Evolutionary conservation across 2,797 vertebrate species (phyloP).

Genomic region (Helostoma temminkii): DNA sequence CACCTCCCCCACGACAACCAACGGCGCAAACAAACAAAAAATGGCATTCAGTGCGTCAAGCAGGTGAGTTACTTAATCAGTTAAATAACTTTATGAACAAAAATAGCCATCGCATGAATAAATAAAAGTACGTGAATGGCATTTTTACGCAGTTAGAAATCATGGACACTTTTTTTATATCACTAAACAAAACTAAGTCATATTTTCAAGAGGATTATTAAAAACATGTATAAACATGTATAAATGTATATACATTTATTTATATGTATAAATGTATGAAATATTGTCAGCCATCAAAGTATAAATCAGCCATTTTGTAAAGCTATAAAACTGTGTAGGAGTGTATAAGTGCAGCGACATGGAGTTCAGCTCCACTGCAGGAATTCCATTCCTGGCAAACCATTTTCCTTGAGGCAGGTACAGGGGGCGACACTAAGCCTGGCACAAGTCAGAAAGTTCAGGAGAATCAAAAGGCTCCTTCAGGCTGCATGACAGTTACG

Average conservation of each 20-base stretch:
- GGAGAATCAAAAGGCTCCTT: not conserved
- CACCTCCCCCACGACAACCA: not conserved
- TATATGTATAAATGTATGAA: no score
- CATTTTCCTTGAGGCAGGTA: not conserved
- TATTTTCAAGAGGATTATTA: no score
- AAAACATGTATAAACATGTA: not conserved
- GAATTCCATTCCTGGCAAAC: not conserved
- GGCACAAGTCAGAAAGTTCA: not conserved
- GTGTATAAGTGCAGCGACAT: not conserved
- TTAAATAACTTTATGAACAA: not conserved
- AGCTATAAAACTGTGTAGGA: not conserved
- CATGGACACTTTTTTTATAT: not conserved
- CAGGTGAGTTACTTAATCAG: slow-evolving; percentile 1
- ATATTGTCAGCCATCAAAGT: rapidly evolving
- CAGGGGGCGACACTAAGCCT: slow-evolving; percentile 47
- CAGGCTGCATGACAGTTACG: rapidly evolving
- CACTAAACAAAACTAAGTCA: not conserved
- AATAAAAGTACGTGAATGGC: no score
- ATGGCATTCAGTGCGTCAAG: slow-evolving; percentile 25
- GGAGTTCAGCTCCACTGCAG: not conserved
- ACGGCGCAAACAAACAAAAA: slow-evolving; percentile 23
- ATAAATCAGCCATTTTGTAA: no score
- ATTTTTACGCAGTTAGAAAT: not conserved
- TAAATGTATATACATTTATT: no score
- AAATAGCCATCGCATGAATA: no score